A percentile compares a stretch with the other conserved stretches of the same genome.
These are phyloP conservation scores for Eublepharis macularius DNA, from an alignment of 2,113 vertebrate species.

Conservation along the genomic window DNA sequence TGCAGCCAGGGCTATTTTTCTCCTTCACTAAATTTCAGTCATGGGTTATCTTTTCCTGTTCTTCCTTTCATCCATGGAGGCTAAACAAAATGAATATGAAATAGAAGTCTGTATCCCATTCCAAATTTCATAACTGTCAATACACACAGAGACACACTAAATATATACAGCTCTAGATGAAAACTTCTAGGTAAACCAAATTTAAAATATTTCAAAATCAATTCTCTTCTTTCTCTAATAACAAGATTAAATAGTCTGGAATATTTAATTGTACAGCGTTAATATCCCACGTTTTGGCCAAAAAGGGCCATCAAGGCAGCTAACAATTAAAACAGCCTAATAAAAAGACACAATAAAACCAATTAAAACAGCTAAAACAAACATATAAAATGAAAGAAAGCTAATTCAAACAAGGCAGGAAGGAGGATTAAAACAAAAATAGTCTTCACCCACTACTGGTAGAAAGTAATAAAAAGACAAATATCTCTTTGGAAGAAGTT, in stretches of 20 bases:
- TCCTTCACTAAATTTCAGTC: not conserved
- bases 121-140: not conserved
- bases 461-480: too few relatives aligned
- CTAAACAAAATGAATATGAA: not conserved
- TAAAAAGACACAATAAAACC: too few relatives aligned
- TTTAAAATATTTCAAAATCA: not conserved
- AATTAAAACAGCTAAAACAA: too few relatives aligned
- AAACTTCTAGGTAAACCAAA: not conserved
- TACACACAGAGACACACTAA: not conserved
- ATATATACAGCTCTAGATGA: not conserved
- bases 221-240: not conserved
- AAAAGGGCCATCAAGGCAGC: too few relatives aligned
- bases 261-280: not conserved
- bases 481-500: too few relatives aligned
- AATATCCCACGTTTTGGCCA: too few relatives aligned
- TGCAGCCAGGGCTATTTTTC: not conserved
- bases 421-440: too few relatives aligned
- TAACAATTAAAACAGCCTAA: too few relatives aligned
- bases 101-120: not conserved
- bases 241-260: not conserved
- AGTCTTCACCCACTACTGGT: too few relatives aligned
- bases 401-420: too few relatives aligned
- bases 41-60: not conserved
- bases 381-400: too few relatives aligned
- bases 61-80: not conserved